Conservation (phyloP, 1,140 invertebrate genomes). For the Acarapis woodi region DNA sequence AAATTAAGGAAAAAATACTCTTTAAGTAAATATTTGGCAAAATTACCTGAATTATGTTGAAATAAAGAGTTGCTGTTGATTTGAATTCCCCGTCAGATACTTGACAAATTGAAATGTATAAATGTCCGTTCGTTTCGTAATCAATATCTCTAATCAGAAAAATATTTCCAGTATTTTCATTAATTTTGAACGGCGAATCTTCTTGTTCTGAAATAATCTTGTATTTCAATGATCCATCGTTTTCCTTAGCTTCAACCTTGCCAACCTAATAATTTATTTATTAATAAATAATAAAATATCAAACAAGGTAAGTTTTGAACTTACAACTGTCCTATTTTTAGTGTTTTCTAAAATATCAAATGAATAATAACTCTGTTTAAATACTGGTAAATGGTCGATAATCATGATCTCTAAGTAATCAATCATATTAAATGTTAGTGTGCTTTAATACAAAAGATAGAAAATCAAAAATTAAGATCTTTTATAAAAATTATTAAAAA, state of each 20-base stretch:
- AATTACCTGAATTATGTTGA: no score
- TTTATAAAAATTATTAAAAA: no score
- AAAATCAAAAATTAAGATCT: no score
- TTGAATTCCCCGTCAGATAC: conserved; percentile 8
- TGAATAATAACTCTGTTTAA: conserved; percentile 47
- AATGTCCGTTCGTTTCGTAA: conserved; percentile 31
- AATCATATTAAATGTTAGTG: no score
- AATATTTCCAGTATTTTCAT: conserved; percentile 30
- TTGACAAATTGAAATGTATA: conserved; percentile 3
- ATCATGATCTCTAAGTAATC: no score
- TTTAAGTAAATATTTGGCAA: no score
- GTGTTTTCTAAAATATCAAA: conserved; percentile 66
- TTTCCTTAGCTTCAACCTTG: not conserved
- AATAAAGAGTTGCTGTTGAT: no score
- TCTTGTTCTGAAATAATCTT: not conserved
- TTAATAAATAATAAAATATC: not conserved
- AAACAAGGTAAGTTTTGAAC: not conserved
- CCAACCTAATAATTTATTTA: not conserved
- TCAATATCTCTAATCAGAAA: conserved; percentile 59
- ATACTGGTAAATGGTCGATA: conserved; percentile 83
- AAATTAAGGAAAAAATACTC: no score
- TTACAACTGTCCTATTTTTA: conserved; percentile 28
- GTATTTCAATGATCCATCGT: not conserved
- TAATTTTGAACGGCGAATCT: not conserved
- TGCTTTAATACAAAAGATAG: no score